phyloP scores from a whole-genome alignment of 2,113 vertebrate genomes.

The Pseudonaja textilis region DNA sequence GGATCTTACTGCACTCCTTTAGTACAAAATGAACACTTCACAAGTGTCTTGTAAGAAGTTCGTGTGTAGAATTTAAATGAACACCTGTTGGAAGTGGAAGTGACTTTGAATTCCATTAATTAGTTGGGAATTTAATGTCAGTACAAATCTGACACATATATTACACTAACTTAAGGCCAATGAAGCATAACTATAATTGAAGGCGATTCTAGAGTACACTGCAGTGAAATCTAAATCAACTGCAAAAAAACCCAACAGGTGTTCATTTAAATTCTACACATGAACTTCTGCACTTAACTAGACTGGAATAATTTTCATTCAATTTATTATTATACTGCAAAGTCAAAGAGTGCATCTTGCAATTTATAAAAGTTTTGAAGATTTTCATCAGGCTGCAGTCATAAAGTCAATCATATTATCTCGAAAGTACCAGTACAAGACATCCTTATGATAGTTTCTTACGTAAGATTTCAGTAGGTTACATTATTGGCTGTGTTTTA shows the following conservation, averaged over 20 bases:
- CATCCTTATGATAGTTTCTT: background rate
- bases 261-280: slow-evolving; percentile 31
- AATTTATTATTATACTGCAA: slow-evolving; percentile 3
- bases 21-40: background rate
- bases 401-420: background rate
- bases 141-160: background rate
- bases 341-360: background rate
- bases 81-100: background rate
- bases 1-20: background rate
- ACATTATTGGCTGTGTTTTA: background rate
- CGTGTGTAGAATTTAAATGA: too few species aligned
- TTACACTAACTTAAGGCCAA: slow-evolving; percentile 3
- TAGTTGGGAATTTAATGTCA: background rate
- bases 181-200: background rate
- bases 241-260: background rate
- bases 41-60: background rate
- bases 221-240: background rate
- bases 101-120: background rate
- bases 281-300: slow-evolving; percentile 24
- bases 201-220: background rate
- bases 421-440: slow-evolving; percentile 4
- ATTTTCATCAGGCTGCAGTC: background rate
- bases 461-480: background rate
- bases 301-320: slow-evolving; percentile 31
- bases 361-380: background rate